A percentile compares a stretch with the other conserved stretches of the same genome.
phyloP scores from a whole-genome alignment of 1,140 invertebrate genomes.

The Cydia splendana region DNA sequence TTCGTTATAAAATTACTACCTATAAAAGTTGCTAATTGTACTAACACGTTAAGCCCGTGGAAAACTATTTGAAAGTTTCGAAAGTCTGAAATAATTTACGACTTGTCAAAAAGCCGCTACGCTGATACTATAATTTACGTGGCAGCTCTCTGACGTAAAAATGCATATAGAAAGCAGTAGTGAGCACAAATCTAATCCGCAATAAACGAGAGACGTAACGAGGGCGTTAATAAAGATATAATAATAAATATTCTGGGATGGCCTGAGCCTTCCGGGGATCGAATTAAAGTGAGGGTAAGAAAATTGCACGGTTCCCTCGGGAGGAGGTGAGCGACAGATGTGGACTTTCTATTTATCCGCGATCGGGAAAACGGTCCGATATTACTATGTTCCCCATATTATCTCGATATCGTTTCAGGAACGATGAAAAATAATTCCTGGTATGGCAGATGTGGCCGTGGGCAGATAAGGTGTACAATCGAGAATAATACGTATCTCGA shows the following conservation, averaged over 20 bases:
- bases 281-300: slow-evolving; percentile 75
- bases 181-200: slow-evolving; percentile 59
- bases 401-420: slow-evolving; percentile 46
- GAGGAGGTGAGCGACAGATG: slow-evolving; percentile 71
- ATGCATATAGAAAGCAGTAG: slow-evolving; percentile 52
- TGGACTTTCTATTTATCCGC: slow-evolving; percentile 74
- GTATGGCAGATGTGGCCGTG: slow-evolving; percentile 19
- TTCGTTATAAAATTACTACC: background rate
- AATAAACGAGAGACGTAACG: slow-evolving; percentile 65
- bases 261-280: slow-evolving; percentile 73
- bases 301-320: slow-evolving; percentile 73
- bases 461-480: slow-evolving; percentile 10
- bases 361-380: slow-evolving; percentile 57
- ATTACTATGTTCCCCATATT: slow-evolving; percentile 60
- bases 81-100: slow-evolving; percentile 20
- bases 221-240: slow-evolving; percentile 76
- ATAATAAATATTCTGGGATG: slow-evolving; percentile 75
- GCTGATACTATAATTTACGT: slow-evolving; percentile 42
- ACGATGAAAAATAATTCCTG: slow-evolving; percentile 31
- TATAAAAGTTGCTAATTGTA: slow-evolving; percentile 4
- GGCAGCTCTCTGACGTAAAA: slow-evolving; percentile 53
- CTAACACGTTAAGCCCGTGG: background rate
- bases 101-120: background rate
- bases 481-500: background rate
- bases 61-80: background rate